Percentiles rank a stretch among this genome's conserved stretches.
Evolutionary conservation across 1,140 invertebrate species (phyloP).

Genomic region (Gonioctena quinquepunctata): DNA sequence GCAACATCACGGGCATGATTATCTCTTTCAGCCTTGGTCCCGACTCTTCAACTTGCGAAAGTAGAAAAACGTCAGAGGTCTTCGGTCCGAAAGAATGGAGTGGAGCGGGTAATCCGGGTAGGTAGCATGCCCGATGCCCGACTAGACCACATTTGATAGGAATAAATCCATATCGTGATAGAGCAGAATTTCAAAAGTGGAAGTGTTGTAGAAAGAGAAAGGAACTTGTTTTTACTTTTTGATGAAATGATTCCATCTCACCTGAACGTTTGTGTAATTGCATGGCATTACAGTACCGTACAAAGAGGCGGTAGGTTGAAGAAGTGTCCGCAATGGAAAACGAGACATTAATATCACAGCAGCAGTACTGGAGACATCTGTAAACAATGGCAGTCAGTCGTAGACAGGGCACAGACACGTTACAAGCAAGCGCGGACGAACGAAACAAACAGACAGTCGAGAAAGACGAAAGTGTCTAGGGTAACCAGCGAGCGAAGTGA

Average conservation of each 20-base stretch:
- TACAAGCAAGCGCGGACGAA: constrained; percentile 13
- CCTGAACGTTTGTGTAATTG: constrained; percentile 26
- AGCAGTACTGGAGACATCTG: background rate
- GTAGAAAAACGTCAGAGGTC: background rate
- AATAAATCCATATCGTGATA: constrained; percentile 20
- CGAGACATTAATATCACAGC: constrained; percentile 3
- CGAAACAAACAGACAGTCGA: constrained; percentile 10
- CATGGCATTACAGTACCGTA: constrained; percentile 16
- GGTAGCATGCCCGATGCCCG: background rate
- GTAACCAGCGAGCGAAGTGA: constrained; percentile 23
- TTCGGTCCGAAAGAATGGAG: constrained; percentile 19
- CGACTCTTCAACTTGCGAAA: background rate
- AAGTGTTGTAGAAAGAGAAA: constrained; percentile 31
- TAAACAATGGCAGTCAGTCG: constrained; percentile 11
- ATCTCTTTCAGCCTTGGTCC: constrained; percentile 1
- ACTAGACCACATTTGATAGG: background rate
- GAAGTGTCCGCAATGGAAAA: background rate
- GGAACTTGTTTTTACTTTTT: constrained; percentile 13
- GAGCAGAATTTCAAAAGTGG: background rate
- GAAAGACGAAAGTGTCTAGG: constrained; percentile 24
- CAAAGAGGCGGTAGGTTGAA: background rate
- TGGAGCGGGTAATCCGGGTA: background rate
- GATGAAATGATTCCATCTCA: constrained; percentile 25
- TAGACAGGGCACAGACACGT: constrained; percentile 17
- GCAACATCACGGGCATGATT: background rate